Evolutionary conservation across 2,797 vertebrate genomes (phyloP).

Genomic region (Rhincodon typus): DNA sequence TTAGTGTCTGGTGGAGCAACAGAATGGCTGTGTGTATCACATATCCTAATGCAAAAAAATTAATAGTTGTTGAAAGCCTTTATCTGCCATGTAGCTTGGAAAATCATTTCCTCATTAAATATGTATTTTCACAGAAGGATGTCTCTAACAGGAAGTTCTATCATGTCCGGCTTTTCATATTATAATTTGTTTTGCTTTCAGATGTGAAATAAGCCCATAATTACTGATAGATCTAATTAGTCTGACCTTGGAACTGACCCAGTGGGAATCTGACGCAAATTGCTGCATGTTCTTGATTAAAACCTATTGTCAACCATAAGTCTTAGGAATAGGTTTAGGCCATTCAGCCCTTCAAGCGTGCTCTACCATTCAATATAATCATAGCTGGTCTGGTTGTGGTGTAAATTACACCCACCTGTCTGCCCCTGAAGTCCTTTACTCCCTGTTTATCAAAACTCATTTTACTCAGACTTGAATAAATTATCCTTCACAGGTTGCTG

Average conservation of each 20-base stretch:
- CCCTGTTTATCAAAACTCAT: too few relatives aligned
- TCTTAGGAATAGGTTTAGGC: too few relatives aligned
- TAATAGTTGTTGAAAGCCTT: not conserved
- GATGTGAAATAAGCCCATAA: not conserved
- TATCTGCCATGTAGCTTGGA: not conserved
- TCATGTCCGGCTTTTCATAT: not conserved
- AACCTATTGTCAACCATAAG: not conserved
- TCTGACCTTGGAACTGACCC: not conserved
- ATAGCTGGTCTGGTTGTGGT: too few relatives aligned
- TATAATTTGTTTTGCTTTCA: not conserved
- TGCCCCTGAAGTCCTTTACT: too few relatives aligned
- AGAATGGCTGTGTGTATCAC: not conserved
- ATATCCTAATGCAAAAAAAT: not conserved
- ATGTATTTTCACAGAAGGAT: not conserved
- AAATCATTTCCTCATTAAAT: not conserved
- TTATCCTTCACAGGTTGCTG: too few relatives aligned
- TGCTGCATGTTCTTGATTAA: not conserved
- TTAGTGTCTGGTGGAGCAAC: not conserved
- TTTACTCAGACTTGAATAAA: too few relatives aligned
- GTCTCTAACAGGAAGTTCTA: not conserved
- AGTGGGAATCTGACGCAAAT: not conserved
- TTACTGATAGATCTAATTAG: not conserved
- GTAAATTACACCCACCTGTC: too few relatives aligned
- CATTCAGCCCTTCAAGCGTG: too few relatives aligned
- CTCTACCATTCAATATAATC: too few relatives aligned